A percentile compares a stretch with the other conserved stretches of the same genome.
phyloP scores from a whole-genome alignment of 2,888 invertebrate genomes.

The Brenthis hecate region DNA sequence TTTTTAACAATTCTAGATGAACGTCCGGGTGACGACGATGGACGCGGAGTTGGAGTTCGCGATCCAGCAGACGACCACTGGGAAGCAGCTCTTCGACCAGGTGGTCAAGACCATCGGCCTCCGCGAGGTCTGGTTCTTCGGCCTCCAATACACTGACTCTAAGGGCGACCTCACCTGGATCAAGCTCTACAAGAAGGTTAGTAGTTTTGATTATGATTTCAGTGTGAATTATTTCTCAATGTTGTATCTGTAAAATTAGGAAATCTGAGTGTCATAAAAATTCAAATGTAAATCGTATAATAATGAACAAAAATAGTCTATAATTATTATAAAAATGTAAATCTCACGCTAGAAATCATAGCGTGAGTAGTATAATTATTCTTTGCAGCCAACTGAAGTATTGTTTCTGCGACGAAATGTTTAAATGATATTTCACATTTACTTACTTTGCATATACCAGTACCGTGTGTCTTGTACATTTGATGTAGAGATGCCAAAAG shows the following conservation, averaged over 20 bases:
- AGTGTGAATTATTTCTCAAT: no score
- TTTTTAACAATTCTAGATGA: slow-evolving; percentile 85
- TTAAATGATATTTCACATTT: slow-evolving; percentile 15
- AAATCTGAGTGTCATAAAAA: no score
- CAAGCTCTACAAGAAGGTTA: slow-evolving; percentile 99
- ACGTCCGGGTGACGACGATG: slow-evolving; percentile 99
- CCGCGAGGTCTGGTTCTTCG: slow-evolving; percentile 99
- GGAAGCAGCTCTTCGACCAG: slow-evolving; percentile 99
- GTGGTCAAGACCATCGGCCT: slow-evolving; percentile 99
- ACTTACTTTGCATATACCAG: slow-evolving; percentile 13
- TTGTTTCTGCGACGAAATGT: neutral
- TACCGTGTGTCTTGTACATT: neutral
- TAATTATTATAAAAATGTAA: slow-evolving; percentile 1
- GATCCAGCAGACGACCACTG: slow-evolving; percentile 99
- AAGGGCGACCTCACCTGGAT: slow-evolving; percentile 99
- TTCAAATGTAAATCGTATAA: no score
- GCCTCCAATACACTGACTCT: slow-evolving; percentile 98
- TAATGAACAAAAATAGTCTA: slow-evolving; percentile 2
- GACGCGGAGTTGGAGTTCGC: slow-evolving; percentile 99
- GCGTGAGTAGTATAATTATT: slow-evolving; percentile 11
- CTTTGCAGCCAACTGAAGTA: slow-evolving; percentile 1
- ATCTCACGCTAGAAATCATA: slow-evolving; percentile 1
- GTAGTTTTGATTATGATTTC: slow-evolving; percentile 45
- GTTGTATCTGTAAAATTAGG: neutral
- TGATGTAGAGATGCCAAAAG: slow-evolving; percentile 5